Evolutionary conservation across 2,113 vertebrate species (phyloP).

Genomic region (Polyodon spathula): DNA sequence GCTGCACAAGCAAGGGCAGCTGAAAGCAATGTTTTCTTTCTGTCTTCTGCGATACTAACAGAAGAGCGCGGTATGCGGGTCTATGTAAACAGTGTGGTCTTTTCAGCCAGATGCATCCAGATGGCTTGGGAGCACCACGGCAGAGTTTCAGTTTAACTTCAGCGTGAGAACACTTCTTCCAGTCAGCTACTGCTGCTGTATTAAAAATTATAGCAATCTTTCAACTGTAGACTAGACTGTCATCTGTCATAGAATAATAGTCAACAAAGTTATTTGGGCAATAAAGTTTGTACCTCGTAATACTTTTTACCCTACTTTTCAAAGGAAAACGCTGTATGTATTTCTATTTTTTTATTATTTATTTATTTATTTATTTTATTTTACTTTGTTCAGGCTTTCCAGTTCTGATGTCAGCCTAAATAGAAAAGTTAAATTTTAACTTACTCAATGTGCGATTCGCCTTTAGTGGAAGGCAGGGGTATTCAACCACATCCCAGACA

Average conservation of each 20-base stretch:
- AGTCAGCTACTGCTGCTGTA: neutral
- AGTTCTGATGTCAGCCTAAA: constrained; percentile 2
- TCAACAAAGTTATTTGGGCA: no score
- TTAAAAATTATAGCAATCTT: no score
- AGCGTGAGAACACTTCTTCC: neutral
- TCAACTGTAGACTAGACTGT: no score
- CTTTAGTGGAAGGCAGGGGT: neutral
- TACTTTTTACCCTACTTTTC: no score
- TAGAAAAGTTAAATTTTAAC: constrained; percentile 29
- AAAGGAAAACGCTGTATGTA: neutral
- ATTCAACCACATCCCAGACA: constrained; percentile 4
- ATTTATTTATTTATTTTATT: constrained; percentile 5
- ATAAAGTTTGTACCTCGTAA: no score
- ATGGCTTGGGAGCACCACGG: neutral
- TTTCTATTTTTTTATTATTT: neutral
- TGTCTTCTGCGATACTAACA: neutral
- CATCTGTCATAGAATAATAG: no score
- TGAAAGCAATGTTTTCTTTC: no score
- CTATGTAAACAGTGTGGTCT: neutral
- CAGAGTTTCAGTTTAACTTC: neutral
- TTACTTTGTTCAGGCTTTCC: neutral
- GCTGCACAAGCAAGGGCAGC: neutral
- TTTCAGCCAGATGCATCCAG: neutral
- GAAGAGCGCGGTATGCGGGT: neutral
- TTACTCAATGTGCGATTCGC: neutral